These are phyloP conservation scores for Cepaea nemoralis DNA, from an alignment of 1,140 invertebrate species.

Conservation along the genomic window DNA sequence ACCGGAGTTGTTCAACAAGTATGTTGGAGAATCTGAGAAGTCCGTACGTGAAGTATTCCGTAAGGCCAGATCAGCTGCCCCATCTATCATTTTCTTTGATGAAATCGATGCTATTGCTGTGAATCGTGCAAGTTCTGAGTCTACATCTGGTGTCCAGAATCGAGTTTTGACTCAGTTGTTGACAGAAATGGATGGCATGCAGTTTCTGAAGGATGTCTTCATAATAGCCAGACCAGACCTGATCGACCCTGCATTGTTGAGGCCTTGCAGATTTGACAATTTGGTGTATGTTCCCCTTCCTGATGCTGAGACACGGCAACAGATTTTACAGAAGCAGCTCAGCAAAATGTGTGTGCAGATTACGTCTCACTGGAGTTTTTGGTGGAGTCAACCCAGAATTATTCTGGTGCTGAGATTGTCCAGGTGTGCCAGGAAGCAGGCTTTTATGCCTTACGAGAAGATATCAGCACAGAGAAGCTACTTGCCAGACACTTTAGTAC, in stretches of 20 bases:
- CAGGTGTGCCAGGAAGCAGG: constrained; percentile 90
- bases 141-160: constrained; percentile 86
- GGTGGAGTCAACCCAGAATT: constrained; percentile 79
- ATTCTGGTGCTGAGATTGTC: constrained; percentile 89
- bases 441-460: constrained; percentile 82
- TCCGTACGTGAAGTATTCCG: constrained; percentile 91
- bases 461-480: constrained; percentile 76
- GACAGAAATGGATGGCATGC: constrained; percentile 99
- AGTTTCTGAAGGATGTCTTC: constrained; percentile 97
- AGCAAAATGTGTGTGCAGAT: constrained; percentile 77
- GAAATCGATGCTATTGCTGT: constrained; percentile 94
- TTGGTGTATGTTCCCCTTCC: constrained; percentile 91
- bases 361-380: constrained; percentile 79
- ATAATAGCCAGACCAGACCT: constrained; percentile 91
- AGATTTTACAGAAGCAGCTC: constrained; percentile 80
- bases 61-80: constrained; percentile 91
- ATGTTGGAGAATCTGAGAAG: constrained; percentile 96
- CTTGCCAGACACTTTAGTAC: constrained; percentile 78
- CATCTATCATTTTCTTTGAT: constrained; percentile 97
- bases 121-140: constrained; percentile 77
- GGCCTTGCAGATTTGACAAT: constrained; percentile 89
- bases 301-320: constrained; percentile 77
- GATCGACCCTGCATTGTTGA: constrained; percentile 89
- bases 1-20: constrained; percentile 93
- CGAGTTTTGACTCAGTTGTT: constrained; percentile 98